Evolutionary conservation across 1,140 invertebrate genomes (phyloP).

Genomic region (Zophobas morio): DNA sequence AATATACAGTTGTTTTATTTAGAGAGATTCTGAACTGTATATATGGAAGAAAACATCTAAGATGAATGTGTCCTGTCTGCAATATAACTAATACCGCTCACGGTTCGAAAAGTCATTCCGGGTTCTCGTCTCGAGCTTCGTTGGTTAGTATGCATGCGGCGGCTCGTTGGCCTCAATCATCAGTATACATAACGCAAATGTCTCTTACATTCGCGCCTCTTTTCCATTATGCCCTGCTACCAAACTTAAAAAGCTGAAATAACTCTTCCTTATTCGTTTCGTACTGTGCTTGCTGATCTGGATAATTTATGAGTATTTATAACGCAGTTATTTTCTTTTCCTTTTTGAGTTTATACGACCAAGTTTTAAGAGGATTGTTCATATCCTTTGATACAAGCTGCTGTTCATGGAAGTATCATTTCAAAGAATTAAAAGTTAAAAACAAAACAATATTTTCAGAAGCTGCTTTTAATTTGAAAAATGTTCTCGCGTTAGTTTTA

Average conservation of each 20-base stretch:
- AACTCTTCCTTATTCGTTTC: slow-evolving; percentile 54
- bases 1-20: slow-evolving; percentile 24
- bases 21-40: neutral
- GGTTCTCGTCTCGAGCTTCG: slow-evolving; percentile 36
- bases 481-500: neutral
- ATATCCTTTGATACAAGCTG: no score
- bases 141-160: slow-evolving; percentile 61
- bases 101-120: slow-evolving; percentile 55
- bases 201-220: slow-evolving; percentile 61
- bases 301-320: slow-evolving; percentile 49
- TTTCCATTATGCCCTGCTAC: slow-evolving; percentile 59
- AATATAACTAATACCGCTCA: slow-evolving; percentile 49
- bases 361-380: no score
- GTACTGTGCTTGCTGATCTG: slow-evolving; percentile 51
- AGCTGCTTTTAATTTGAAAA: no score
- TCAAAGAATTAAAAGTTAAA: neutral
- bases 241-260: slow-evolving; percentile 59
- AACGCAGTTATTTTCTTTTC: slow-evolving; percentile 41
- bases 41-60: slow-evolving; percentile 23
- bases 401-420: no score
- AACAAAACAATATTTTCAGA: neutral
- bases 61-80: slow-evolving; percentile 48
- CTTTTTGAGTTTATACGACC: neutral
- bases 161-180: slow-evolving; percentile 61
- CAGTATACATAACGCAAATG: slow-evolving; percentile 65